Conservation (phyloP, 2,113 vertebrate genomes). For the Mola mola region DNA sequence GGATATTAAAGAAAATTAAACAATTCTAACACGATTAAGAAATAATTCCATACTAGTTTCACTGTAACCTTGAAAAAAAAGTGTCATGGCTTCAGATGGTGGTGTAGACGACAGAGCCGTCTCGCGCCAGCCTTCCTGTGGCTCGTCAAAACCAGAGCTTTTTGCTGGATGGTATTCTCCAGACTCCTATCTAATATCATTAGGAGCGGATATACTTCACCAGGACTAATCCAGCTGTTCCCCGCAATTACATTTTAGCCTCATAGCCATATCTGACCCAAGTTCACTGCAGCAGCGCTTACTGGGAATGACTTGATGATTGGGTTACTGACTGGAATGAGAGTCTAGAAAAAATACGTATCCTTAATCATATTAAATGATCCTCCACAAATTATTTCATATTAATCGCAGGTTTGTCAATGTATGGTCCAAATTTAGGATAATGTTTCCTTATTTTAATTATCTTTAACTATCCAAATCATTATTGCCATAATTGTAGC, state of each 20-base stretch:
- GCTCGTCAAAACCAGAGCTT: slow-evolving; percentile 49
- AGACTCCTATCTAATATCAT: slow-evolving; percentile 79
- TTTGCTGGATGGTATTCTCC: slow-evolving; percentile 70
- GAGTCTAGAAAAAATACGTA: slow-evolving; percentile 36
- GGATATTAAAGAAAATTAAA: slow-evolving; percentile 1
- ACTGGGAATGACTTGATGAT: slow-evolving; percentile 43
- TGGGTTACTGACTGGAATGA: slow-evolving; percentile 21
- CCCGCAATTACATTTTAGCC: slow-evolving; percentile 73
- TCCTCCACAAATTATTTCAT: not conserved
- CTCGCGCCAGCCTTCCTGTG: slow-evolving; percentile 8
- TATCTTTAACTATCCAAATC: too few relatives aligned
- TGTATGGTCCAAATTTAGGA: not conserved
- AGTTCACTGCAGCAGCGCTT: slow-evolving; percentile 50
- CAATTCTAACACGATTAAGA: slow-evolving; percentile 9
- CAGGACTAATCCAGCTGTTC: slow-evolving; percentile 71
- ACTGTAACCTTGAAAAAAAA: too few relatives aligned
- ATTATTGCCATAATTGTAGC: too few relatives aligned
- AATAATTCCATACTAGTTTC: slow-evolving; percentile 9
- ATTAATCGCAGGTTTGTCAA: not conserved
- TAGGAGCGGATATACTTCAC: slow-evolving; percentile 70
- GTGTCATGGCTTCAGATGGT: slow-evolving; percentile 3
- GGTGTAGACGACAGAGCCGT: slow-evolving; percentile 6
- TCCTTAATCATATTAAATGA: not conserved
- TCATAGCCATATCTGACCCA: slow-evolving; percentile 54
- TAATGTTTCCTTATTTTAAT: not conserved